phyloP scores from a whole-genome alignment of 2,888 invertebrate species.

The Synergus laeviventris region DNA sequence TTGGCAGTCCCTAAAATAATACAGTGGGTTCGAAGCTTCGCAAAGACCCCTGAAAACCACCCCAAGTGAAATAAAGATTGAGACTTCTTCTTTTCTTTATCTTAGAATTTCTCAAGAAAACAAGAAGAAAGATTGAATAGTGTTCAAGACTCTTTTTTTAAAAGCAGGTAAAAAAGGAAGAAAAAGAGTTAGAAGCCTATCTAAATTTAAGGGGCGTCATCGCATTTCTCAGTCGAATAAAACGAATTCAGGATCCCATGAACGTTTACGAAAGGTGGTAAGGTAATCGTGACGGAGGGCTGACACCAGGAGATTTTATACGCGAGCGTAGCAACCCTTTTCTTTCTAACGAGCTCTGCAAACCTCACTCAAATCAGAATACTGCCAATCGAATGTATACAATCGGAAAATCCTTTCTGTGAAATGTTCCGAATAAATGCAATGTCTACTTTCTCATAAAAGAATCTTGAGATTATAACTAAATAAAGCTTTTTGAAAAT shows the following conservation, averaged over 20 bases:
- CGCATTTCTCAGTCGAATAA: conserved; percentile 11
- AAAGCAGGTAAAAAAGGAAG: background rate
- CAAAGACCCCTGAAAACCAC: too few relatives aligned
- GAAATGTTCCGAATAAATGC: background rate
- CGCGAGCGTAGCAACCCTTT: conserved; percentile 4
- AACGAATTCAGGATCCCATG: conserved; percentile 1
- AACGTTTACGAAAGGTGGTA: conserved; percentile 9
- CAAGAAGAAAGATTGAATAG: background rate
- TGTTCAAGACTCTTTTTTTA: background rate
- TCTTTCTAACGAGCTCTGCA: conserved; percentile 17
- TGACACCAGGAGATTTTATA: conserved; percentile 18
- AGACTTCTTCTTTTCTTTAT: too few relatives aligned
- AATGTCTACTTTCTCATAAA: background rate
- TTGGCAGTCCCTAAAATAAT: too few relatives aligned
- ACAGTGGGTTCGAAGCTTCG: too few relatives aligned
- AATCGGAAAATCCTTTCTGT: background rate
- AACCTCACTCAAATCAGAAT: conserved; percentile 1
- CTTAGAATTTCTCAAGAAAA: background rate
- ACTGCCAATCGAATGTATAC: background rate
- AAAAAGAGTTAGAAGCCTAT: background rate
- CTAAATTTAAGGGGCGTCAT: conserved; percentile 22
- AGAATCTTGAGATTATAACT: background rate
- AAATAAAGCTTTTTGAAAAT: too few relatives aligned
- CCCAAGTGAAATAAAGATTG: too few relatives aligned
- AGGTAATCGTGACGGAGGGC: conserved; percentile 25